Evolutionary conservation across 2,797 vertebrate species (phyloP).

Genomic region (Typhlichthys eigenmanni): DNA sequence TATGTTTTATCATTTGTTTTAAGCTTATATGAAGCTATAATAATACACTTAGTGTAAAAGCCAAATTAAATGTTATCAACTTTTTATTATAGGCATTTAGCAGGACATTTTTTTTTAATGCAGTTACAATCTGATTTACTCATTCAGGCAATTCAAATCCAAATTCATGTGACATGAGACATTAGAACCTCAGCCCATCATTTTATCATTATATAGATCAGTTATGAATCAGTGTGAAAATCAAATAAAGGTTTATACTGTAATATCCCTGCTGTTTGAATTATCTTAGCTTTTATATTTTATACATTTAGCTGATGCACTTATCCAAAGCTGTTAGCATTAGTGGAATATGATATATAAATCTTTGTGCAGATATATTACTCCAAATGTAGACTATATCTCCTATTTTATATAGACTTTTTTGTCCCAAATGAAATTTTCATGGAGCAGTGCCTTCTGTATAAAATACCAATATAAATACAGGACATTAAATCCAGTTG

Average conservation of each 20-base stretch:
- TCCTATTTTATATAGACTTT: too few relatives aligned
- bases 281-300: conserved; percentile 29
- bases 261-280: conserved; percentile 46
- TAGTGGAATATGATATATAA: too few relatives aligned
- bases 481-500: too few relatives aligned
- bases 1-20: conserved; percentile 6
- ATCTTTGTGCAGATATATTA: too few relatives aligned
- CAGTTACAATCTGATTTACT: too few relatives aligned
- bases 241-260: not conserved
- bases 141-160: too few relatives aligned
- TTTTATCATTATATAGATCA: not conserved
- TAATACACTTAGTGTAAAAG: conserved; percentile 3
- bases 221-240: not conserved
- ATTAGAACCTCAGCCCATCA: not conserved
- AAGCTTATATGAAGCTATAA: conserved; percentile 8
- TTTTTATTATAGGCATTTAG: conserved; percentile 4
- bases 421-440: too few relatives aligned
- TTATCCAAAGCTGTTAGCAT: conserved; percentile 7
- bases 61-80: conserved; percentile 3
- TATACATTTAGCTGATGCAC: conserved; percentile 2
- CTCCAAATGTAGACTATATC: too few relatives aligned
- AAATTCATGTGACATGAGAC: not conserved
- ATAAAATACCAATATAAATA: too few relatives aligned
- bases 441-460: too few relatives aligned
- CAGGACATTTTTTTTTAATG: not conserved